Base-by-base conservation (phyloP, 2,113 vertebrate genomes). In the Panurus biarmicus region DNA sequence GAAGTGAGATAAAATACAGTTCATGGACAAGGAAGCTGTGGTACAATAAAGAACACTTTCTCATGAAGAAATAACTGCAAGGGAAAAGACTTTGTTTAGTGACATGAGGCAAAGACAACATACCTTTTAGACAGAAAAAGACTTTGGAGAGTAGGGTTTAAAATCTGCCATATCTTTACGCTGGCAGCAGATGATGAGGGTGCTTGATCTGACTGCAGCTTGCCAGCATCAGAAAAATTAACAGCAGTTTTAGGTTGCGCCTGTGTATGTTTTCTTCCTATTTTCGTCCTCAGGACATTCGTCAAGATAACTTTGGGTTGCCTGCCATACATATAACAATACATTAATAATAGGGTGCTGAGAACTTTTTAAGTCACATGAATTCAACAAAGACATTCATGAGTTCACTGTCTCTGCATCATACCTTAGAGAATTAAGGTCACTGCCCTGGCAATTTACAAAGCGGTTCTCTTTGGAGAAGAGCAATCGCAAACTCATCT, bases 251-350 rank as follows among this genome's bases (percentile, higher is more conserved):
- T 94, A 97, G 64, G 89, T 48, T 88, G 96, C 18, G 7, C 85
- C 96, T 96, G 95, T 94, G 92, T 87, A 44, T 98, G 98, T 96
- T 98, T 97, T 98, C 97, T 97, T 98, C 98, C 98, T 98, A 98
- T 94, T 95, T 98, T 97, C 85, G 82, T 98, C 97, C 95, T 90
- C 97, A 98, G 95, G 87, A 98, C 85, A 96, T 98, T 98, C 94
- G 93, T 98, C 98, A 98, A 96, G 92, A 97, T 97, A 97, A 98
- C 96, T 98, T 97, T 98, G 96, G 98, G 98, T 97, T 97, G 97
- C 98, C 98, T 98, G 97, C 95, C 96, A 97, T 87, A 97, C 82
- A 97, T 94, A 97, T 71, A 96, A 97, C 95, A 96, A 97, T 91
- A 96, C 71, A 96, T 95, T 85, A 96, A 95, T 92, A 94, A 94